phyloP scores from a whole-genome alignment of 2,797 vertebrate genomes.

The Emydoidea blandingii region DNA sequence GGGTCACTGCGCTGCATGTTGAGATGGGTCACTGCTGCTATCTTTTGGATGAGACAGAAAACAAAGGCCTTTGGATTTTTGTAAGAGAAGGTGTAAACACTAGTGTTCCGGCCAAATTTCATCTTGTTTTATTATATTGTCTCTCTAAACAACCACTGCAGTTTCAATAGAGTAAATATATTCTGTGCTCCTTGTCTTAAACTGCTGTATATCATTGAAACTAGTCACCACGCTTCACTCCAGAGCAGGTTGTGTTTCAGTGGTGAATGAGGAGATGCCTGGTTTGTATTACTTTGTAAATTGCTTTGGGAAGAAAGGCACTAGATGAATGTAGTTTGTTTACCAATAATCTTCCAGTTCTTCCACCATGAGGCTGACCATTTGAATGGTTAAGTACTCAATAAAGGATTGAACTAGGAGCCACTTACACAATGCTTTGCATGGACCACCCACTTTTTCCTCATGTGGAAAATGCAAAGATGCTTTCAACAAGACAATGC shows the following conservation, averaged over 20 bases:
- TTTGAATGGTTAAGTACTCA: conserved; percentile 42
- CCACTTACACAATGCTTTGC: conserved; percentile 18
- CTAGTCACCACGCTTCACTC: background rate
- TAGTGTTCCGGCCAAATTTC: background rate
- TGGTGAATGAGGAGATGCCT: background rate
- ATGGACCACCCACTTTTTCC: conserved; percentile 46
- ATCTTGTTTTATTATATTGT: background rate
- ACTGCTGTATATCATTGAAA: background rate
- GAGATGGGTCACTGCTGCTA: background rate
- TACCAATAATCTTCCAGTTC: conserved; percentile 8
- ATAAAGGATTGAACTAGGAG: conserved; percentile 15
- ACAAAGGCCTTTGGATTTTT: background rate
- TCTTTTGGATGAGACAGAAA: background rate
- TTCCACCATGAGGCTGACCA: background rate
- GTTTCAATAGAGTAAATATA: background rate
- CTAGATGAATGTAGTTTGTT: background rate
- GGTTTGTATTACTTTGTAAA: conserved; percentile 12
- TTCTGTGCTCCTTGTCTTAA: background rate
- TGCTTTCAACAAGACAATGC: conserved; percentile 27
- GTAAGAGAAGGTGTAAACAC: background rate
- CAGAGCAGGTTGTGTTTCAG: conserved; percentile 9
- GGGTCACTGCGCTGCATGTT: too few species aligned
- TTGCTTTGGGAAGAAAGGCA: conserved; percentile 22
- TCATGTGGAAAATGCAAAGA: conserved; percentile 25
- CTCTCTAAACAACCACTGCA: background rate